phyloP scores from a whole-genome alignment of 2,113 vertebrate genomes.

The Cettia cetti region DNA sequence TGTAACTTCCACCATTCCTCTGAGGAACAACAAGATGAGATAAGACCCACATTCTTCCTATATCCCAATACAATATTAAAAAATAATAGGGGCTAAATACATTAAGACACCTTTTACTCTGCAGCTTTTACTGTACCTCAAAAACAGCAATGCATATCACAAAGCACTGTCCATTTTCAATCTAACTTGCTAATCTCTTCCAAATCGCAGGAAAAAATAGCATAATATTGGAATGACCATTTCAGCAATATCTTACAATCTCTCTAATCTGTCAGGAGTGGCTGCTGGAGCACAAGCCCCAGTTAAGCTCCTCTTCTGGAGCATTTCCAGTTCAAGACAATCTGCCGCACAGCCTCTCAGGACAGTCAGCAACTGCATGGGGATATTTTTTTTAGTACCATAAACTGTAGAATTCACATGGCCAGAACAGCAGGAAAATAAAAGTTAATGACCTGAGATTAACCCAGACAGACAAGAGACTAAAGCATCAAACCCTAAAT shows the following conservation, averaged over 20 bases:
- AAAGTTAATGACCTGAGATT: constrained; percentile 4
- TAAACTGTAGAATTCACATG: background rate
- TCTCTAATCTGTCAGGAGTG: background rate
- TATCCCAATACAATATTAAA: background rate
- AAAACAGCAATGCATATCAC: background rate
- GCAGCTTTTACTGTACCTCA: background rate
- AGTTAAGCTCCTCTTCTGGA: constrained; percentile 19
- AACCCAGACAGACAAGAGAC: background rate
- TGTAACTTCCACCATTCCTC: background rate
- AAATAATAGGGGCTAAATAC: background rate
- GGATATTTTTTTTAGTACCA: background rate
- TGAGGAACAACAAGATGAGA: background rate
- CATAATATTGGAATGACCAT: background rate
- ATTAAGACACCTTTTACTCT: background rate
- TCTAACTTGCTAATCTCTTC: background rate
- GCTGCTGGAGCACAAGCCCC: background rate
- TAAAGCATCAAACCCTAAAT: background rate
- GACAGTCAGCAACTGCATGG: background rate
- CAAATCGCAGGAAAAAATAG: background rate
- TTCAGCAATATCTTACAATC: background rate
- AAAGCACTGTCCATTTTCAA: background rate
- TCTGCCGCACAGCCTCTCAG: background rate
- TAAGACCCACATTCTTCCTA: background rate
- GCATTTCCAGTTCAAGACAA: background rate
- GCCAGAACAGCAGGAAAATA: background rate